Evolutionary conservation across 2,888 invertebrate genomes (phyloP), one percentile per base, ranked within the genome.

Genomic region (Seladonia tumulorum): DNA sequence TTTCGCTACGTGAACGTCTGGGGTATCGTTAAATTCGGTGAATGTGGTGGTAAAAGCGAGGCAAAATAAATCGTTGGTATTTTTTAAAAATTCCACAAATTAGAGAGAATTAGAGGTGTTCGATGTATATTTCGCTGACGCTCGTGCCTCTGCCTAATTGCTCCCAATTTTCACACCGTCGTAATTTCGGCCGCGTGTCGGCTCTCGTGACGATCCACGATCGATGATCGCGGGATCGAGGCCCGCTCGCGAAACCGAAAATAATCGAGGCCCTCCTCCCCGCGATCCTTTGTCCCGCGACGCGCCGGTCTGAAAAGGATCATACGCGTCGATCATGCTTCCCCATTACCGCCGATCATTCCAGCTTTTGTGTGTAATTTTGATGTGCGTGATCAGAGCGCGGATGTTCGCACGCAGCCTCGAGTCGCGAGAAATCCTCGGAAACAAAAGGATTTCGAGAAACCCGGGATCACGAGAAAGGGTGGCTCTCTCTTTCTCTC

Each of bases 301-400:
- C n/a, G 57, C 49, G 39, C 60, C 75, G 66, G 49, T 63, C 73
- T 74, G 71, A 76, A 83, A 70, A 75, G 77, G 66, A 79, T 81
- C 74, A 57, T 81, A 66, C 53, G 68, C 53, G n/a, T 42, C n/a
- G 70, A 42, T 42, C 70, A n/a, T 70, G 42, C 70, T 42, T 39
- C 70, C 76, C 85, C 73, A 79, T 85, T 85, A 84, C 66, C 86
- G 77, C 75, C 71, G 49, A 45, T 79, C 83, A 81, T 82, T 81
- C 82, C 81, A 83, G 85, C 86, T 80, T 87, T 87, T 85, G 84
- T 88, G 82, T 85, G 82, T 85, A 90, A 91, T 91, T 91, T 90
- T 78, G 87, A 86, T 85, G 83, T 80, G 22, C 70, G 35, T 79
- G 76, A 78, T 72, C 87, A 77, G 75, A n/a, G 22, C 78, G 77